Percentiles rank a stretch among this genome's conserved stretches.
Evolutionary conservation across 1,140 invertebrate genomes (phyloP).

Genomic region (Schlechtendalia chinensis): DNA sequence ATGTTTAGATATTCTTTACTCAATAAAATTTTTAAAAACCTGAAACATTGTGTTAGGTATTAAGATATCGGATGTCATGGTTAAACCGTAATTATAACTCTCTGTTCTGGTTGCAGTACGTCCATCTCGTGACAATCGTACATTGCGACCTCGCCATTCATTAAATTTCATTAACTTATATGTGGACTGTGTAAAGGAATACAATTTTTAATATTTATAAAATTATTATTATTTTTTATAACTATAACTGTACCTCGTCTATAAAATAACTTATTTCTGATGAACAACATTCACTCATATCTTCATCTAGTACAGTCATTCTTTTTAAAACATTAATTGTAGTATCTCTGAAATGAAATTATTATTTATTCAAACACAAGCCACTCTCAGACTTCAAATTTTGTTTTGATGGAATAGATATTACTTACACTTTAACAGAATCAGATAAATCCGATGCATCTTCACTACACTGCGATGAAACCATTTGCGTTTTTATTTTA

Average conservation of each 20-base stretch:
- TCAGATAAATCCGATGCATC: conserved; percentile 38
- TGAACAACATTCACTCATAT: conserved; percentile 48
- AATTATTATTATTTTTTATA: too few relatives aligned
- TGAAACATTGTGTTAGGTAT: conserved; percentile 64
- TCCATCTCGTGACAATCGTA: conserved; percentile 54
- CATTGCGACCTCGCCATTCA: conserved; percentile 50
- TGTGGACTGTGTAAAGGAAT: conserved; percentile 18
- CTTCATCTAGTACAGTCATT: conserved; percentile 46
- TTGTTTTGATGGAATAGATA: background rate
- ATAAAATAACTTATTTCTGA: conserved; percentile 47
- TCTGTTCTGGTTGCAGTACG: conserved; percentile 65
- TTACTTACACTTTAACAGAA: conserved; percentile 43
- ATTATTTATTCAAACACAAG: background rate
- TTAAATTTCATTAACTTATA: conserved; percentile 46
- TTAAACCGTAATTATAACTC: conserved; percentile 75
- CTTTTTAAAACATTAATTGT: conserved; percentile 45
- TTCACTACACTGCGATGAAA: conserved; percentile 43
- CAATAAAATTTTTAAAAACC: conserved; percentile 52
- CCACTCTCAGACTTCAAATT: background rate
- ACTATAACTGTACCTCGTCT: conserved; percentile 17
- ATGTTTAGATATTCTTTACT: background rate
- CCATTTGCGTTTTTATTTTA: conserved; percentile 36
- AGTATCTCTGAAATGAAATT: conserved; percentile 32
- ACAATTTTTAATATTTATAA: background rate
- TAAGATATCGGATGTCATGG: conserved; percentile 64